Base-by-base conservation (phyloP, 1,140 invertebrate species). In the Drosophila erecta region DNA sequence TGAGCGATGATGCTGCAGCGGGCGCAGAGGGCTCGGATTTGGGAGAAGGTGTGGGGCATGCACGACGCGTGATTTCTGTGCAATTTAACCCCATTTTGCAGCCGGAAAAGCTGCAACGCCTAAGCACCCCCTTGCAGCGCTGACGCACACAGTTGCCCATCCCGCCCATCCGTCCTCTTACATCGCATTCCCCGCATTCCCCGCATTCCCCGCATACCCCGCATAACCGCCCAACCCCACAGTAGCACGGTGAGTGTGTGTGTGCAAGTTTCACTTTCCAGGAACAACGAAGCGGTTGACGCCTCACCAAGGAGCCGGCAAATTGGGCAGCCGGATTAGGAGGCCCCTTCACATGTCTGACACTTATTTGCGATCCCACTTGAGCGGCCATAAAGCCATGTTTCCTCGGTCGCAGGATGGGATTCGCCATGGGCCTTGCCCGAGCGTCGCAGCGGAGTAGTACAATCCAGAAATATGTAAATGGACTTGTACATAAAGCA, bases 1-100 rank as follows among this genome's bases (percentile, higher is more conserved):
- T 74, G 24, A n/a, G 24, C 17, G 24, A 2, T n/a, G 46, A 10
- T 49, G 24, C 46, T 40, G 47, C 10, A 7, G 20, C 54, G 11
- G 33, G 35, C 12, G 33, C 14, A 20, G 35, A 17, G 15, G 6
- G 2, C 8, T 30, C 27, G 27, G 27, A 30, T 30, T 30, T 1
- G 7, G 27, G 22, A 20, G 37, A 4, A 3, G 17, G 40, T 7
- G 37, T 27, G 50, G 53, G 46, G 44, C 30, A 43, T 43, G 53
- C 56, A 54, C 69, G 80, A 50, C 60, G 76, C 75, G 76, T 84
- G 76, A 80, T 89, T 89, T 89, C 76, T 89, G 79, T 91, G 73
- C 79, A 91, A 91, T 91, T 91, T 86, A 91, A 91, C 90, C 85
- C 90, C 66, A 91, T 91, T 89, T 87, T 73, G 49, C 22, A 40